These are phyloP conservation scores for Hirtodrosophila cameraria DNA, from an alignment of 2,888 invertebrate species.

Conservation along the genomic window DNA sequence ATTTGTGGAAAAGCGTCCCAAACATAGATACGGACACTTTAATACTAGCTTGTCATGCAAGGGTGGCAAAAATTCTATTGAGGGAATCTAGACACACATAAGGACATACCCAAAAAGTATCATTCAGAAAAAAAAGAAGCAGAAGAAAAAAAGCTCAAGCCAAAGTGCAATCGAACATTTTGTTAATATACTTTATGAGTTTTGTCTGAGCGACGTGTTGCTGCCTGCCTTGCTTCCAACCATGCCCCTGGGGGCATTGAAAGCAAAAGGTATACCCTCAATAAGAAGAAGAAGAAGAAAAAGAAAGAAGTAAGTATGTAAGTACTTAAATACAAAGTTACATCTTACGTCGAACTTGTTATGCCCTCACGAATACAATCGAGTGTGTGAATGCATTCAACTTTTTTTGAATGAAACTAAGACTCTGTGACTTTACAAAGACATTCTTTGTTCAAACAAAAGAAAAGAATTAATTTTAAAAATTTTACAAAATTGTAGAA, in stretches of 20 bases:
- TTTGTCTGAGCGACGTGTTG: slow-evolving; percentile 66
- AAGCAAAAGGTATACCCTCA: slow-evolving; percentile 44
- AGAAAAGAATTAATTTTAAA: no score
- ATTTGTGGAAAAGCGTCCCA: slow-evolving; percentile 4
- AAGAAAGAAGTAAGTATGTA: slow-evolving; percentile 4
- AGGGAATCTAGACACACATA: slow-evolving; percentile 11
- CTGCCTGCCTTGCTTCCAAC: slow-evolving; percentile 12
- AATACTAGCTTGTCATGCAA: slow-evolving; percentile 62
- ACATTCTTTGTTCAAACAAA: no score
- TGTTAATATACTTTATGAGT: slow-evolving; percentile 75
- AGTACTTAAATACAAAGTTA: background rate
- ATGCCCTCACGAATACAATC: slow-evolving; percentile 10
- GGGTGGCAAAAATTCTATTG: slow-evolving; percentile 11
- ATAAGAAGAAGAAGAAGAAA: no score
- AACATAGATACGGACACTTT: slow-evolving; percentile 39
- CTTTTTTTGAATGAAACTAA: no score
- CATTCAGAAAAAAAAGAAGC: slow-evolving; percentile 1
- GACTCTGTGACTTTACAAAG: no score
- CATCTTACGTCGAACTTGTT: background rate
- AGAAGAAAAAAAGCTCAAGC: slow-evolving; percentile 43
- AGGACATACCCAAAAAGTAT: slow-evolving; percentile 13
- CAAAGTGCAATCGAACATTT: slow-evolving; percentile 77
- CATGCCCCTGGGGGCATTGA: slow-evolving; percentile 33
- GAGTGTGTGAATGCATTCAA: no score
- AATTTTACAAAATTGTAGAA: no score